Evolutionary conservation across 2,888 invertebrate genomes (phyloP).

Genomic region (Xylophagus ater): DNA sequence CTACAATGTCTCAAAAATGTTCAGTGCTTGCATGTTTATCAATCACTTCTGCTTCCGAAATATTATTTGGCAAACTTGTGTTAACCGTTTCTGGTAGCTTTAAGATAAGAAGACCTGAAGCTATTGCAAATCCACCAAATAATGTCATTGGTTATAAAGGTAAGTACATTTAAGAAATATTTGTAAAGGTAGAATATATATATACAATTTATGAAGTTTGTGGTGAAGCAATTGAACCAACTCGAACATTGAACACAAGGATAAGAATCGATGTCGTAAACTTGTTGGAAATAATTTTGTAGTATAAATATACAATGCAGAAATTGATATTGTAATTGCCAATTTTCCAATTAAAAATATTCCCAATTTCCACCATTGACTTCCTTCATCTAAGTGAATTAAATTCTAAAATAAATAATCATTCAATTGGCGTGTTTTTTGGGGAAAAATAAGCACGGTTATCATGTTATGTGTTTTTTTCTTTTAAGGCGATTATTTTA

Average conservation of each 20-base stretch:
- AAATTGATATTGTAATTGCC: constrained; percentile 54
- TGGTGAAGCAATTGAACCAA: constrained; percentile 59
- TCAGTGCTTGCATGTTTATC: too few species aligned
- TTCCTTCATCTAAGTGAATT: too few species aligned
- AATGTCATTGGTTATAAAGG: constrained; percentile 42
- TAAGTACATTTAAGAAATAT: not conserved
- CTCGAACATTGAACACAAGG: constrained; percentile 55
- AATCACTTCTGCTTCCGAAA: too few species aligned
- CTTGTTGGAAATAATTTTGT: constrained; percentile 62
- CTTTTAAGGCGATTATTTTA: too few species aligned
- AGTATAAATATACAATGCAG: constrained; percentile 55
- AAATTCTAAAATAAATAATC: not conserved
- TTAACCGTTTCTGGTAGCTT: too few species aligned
- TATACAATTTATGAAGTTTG: constrained; percentile 51
- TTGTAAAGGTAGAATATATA: not conserved
- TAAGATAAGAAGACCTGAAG: constrained; percentile 45
- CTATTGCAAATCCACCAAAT: constrained; percentile 46
- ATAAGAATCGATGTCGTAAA: constrained; percentile 52
- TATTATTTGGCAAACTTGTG: too few species aligned
- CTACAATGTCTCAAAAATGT: too few species aligned
- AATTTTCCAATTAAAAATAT: constrained; percentile 52
- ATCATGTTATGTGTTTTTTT: too few species aligned
- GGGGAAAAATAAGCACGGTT: too few species aligned
- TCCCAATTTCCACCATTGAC: constrained; percentile 17
- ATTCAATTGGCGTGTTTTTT: too few species aligned